phyloP scores from a whole-genome alignment of 2,888 invertebrate species.

The Diplazon laetatorius region DNA sequence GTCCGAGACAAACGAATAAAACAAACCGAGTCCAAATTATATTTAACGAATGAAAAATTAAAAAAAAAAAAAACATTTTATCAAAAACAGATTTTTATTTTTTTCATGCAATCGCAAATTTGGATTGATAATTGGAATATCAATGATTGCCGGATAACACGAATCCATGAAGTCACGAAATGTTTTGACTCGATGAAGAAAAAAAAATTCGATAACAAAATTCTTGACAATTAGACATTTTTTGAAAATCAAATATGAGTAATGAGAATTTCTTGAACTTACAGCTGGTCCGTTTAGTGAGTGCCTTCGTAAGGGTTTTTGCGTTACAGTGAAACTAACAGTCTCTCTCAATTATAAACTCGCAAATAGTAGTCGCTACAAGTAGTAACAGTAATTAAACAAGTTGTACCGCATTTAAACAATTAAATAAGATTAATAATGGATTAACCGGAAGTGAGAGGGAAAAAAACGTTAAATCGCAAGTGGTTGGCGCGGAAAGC shows the following conservation, averaged over 20 bases:
- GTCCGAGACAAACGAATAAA: slow-evolving; percentile 77
- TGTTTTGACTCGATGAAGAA: slow-evolving; percentile 34
- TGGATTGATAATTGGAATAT: no score
- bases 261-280: slow-evolving; percentile 20
- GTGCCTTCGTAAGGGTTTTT: slow-evolving; percentile 82
- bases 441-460: slow-evolving; percentile 56
- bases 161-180: slow-evolving; percentile 4
- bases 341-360: slow-evolving; percentile 81
- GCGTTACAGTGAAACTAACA: slow-evolving; percentile 81
- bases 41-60: slow-evolving; percentile 31
- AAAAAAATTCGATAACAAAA: no score
- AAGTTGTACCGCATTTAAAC: slow-evolving; percentile 79
- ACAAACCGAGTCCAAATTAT: slow-evolving; percentile 68
- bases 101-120: no score
- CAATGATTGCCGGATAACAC: slow-evolving; percentile 9
- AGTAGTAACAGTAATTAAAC: slow-evolving; percentile 80
- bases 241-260: not conserved
- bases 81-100: no score
- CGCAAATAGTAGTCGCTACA: slow-evolving; percentile 80
- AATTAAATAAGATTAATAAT: slow-evolving; percentile 79
- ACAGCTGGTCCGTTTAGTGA: slow-evolving; percentile 76
- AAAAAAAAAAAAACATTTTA: slow-evolving; percentile 23
- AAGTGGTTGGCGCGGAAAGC: slow-evolving; percentile 14
- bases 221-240: no score
- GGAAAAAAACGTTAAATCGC: slow-evolving; percentile 30